These are phyloP conservation scores for Orius laevigatus DNA, from an alignment of 1,140 invertebrate species.

Conservation along the genomic window DNA sequence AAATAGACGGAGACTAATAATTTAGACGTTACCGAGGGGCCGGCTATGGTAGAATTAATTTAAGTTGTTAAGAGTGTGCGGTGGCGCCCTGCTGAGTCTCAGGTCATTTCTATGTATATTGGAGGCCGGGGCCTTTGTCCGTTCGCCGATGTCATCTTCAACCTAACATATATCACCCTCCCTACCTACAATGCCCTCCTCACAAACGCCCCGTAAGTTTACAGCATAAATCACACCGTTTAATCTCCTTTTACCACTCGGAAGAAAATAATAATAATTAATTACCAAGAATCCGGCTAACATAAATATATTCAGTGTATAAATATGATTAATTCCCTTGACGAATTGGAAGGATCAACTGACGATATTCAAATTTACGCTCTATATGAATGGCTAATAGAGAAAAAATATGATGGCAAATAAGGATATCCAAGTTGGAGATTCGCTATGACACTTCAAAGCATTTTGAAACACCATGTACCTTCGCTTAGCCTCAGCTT, in stretches of 20 bases:
- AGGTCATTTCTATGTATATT: constrained; percentile 14
- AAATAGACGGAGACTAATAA: constrained; percentile 6
- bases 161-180: constrained; percentile 6
- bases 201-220: not conserved
- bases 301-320: too few relatives aligned
- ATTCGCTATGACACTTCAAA: too few relatives aligned
- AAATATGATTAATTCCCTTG: too few relatives aligned
- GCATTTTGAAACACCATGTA: too few relatives aligned
- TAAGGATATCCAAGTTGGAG: too few relatives aligned
- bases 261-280: not conserved
- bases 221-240: constrained; percentile 2
- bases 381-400: too few relatives aligned
- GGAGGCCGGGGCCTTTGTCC: not conserved
- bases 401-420: too few relatives aligned
- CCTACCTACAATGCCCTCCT: not conserved
- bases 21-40: constrained; percentile 11
- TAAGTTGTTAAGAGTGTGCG: constrained; percentile 2
- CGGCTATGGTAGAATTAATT: constrained; percentile 10
- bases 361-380: too few relatives aligned
- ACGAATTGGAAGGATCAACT: too few relatives aligned
- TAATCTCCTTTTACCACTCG: constrained; percentile 2
- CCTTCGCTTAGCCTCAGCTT: too few relatives aligned
- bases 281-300: too few relatives aligned
- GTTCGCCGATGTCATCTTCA: constrained; percentile 5
- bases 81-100: constrained; percentile 6